Evolutionary conservation across 2,113 vertebrate genomes (phyloP).

Genomic region (Notarius quadriscutis): DNA sequence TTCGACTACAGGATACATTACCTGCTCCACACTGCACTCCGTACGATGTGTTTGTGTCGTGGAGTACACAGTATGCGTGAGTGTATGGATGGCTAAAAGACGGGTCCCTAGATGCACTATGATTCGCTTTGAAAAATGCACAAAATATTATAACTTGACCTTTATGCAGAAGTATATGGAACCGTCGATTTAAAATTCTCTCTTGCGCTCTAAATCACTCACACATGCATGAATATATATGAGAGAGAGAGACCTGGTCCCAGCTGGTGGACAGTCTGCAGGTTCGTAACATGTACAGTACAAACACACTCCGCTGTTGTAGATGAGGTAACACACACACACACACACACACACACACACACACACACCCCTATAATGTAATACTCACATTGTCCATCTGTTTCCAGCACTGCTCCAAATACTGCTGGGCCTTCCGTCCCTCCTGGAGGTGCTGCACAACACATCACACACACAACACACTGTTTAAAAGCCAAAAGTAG

Average conservation of each 20-base stretch:
- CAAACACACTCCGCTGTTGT: not conserved
- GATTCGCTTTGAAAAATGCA: not conserved
- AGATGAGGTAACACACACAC: not conserved
- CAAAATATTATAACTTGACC: not conserved
- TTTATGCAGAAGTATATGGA: not conserved
- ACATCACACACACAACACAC: slow-evolving; percentile 31
- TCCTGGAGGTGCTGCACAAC: slow-evolving; percentile 92
- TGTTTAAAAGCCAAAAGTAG: not conserved
- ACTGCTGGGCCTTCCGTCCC: slow-evolving; percentile 94
- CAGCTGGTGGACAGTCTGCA: slow-evolving; percentile 40
- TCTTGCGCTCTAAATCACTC: not conserved
- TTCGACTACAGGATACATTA: slow-evolving; percentile 19
- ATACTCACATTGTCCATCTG: slow-evolving; percentile 98
- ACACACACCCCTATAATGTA: not conserved
- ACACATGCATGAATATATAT: not conserved
- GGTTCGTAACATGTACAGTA: not conserved
- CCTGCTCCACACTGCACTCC: not conserved
- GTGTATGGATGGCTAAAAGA: not conserved
- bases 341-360: not conserved
- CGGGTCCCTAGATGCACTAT: too few relatives aligned
- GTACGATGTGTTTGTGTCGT: slow-evolving; percentile 9
- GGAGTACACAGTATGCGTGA: not conserved
- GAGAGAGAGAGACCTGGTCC: not conserved
- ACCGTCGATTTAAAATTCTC: not conserved
- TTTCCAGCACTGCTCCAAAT: slow-evolving; percentile 96